Evolutionary conservation across 2,888 invertebrate genomes (phyloP).

Genomic region (Ichneumoninae sp.): DNA sequence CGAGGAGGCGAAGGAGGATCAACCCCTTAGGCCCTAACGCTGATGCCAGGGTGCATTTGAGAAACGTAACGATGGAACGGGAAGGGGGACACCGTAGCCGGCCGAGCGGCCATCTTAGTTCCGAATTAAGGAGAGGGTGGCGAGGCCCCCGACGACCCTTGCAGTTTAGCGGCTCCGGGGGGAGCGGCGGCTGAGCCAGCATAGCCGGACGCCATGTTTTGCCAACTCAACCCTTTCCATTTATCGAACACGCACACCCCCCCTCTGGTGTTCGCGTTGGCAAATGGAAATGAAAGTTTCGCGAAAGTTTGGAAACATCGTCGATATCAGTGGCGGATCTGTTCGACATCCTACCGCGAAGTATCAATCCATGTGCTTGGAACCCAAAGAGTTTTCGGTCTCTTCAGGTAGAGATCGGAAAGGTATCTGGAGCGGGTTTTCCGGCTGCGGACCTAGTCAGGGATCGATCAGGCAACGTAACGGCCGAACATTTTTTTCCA

Average conservation of each 20-base stretch:
- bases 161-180: constrained; percentile 69
- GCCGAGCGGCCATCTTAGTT: constrained; percentile 82
- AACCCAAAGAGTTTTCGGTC: too few species aligned
- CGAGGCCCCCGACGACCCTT: constrained; percentile 71
- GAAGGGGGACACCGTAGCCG: constrained; percentile 46
- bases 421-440: too few species aligned
- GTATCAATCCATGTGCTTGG: too few species aligned
- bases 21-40: constrained; percentile 57
- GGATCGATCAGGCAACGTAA: too few species aligned
- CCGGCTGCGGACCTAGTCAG: too few species aligned
- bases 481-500: too few species aligned
- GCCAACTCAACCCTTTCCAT: constrained; percentile 63
- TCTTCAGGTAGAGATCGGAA: too few species aligned
- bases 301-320: too few species aligned
- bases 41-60: constrained; percentile 57
- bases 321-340: too few species aligned
- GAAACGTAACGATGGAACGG: constrained; percentile 59
- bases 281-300: neutral
- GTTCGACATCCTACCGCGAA: too few species aligned
- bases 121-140: constrained; percentile 83
- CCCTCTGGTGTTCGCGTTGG: neutral
- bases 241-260: constrained; percentile 19
- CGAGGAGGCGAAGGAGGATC: constrained; percentile 34
- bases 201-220: constrained; percentile 65
- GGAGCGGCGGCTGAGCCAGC: constrained; percentile 68